Evolutionary conservation across 2,888 invertebrate genomes (phyloP), one percentile per base, ranked within the genome.

Genomic region (Xanthia togata): DNA sequence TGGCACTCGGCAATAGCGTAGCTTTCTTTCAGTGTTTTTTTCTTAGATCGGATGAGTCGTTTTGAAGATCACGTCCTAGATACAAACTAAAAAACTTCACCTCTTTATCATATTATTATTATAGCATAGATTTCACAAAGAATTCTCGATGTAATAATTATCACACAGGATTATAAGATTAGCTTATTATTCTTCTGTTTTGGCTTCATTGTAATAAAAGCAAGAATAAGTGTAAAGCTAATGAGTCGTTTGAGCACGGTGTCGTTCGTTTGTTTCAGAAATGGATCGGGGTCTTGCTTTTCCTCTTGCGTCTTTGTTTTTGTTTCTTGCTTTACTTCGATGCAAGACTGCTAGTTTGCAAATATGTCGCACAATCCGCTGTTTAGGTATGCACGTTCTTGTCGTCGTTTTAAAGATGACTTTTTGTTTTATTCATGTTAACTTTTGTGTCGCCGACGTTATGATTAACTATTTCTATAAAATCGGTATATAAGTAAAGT

Each of bases 231-330:
- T 76, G 79, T 83, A 88, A 82, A 89, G 89, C 91, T 92, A 93
- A 93, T 93, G 93, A 92, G 87, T 89, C 87, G 87, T 90, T 92
- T 90, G 90, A 88, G 87, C 86, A 85, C 72, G 75, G 76, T 80
- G 89, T 88, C 89, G 88, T 90, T 90, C 90, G 90, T 92, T 91
- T 91, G 90, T 92, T 91, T 88, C 90, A 89, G 92, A 92, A 93
- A 92, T 90, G 90, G 88, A 91, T 91, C 90, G 90, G 88, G 89
- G 88, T 80, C 79, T 82, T 78, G 80, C 31, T 74, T 81, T 81
- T 67, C 70, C 70, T 68, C 71, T 79, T 75, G 75, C 64, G n/a
- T 53, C 63, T 75, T 81, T 78, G 79, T 73, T 84, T 83, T 84
- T 81, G 76, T 86, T 84, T 73, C 70, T 76, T 84, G 69, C 70